A percentile compares a stretch with the other conserved stretches of the same genome.
Evolutionary conservation across 2,797 vertebrate genomes (phyloP).

Genomic region (Propithecus deckenii): DNA sequence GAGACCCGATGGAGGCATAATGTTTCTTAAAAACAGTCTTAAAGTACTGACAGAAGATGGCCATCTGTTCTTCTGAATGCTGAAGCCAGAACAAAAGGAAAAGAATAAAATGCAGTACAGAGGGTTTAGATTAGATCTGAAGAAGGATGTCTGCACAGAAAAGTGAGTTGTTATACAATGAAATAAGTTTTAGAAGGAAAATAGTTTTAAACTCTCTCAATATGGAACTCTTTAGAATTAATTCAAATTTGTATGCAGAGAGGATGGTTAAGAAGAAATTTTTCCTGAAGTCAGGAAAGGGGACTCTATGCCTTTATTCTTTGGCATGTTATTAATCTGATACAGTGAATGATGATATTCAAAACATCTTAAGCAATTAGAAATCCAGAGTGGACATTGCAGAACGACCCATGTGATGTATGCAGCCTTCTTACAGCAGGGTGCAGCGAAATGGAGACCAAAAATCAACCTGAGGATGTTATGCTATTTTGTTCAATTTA

Average conservation of each 20-base stretch:
- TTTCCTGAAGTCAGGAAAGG: neutral
- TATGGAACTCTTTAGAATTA: conserved; percentile 23
- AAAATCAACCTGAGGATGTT: neutral
- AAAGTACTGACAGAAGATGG: conserved; percentile 67
- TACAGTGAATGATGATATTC: neutral
- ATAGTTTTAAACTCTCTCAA: conserved; percentile 3
- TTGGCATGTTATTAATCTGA: neutral
- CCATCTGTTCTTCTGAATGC: conserved; percentile 72
- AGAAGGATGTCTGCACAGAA: conserved; percentile 58
- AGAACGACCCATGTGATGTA: neutral
- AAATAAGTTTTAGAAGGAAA: conserved; percentile 24
- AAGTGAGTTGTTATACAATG: conserved; percentile 47
- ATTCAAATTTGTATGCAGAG: conserved; percentile 1
- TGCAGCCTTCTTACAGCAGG: neutral
- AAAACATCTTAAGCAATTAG: neutral
- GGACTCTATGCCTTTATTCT: neutral
- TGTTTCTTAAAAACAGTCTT: conserved; percentile 66
- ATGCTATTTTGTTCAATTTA: neutral
- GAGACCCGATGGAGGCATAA: conserved; percentile 13
- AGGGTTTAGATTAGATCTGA: conserved; percentile 60
- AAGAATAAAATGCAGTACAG: conserved; percentile 59
- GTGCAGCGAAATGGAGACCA: neutral
- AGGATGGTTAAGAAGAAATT: neutral
- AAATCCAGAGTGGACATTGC: neutral
- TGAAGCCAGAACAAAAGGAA: conserved; percentile 72